Evolutionary conservation across 2,113 vertebrate genomes (phyloP).

Genomic region (Gallinago paraguaiae): DNA sequence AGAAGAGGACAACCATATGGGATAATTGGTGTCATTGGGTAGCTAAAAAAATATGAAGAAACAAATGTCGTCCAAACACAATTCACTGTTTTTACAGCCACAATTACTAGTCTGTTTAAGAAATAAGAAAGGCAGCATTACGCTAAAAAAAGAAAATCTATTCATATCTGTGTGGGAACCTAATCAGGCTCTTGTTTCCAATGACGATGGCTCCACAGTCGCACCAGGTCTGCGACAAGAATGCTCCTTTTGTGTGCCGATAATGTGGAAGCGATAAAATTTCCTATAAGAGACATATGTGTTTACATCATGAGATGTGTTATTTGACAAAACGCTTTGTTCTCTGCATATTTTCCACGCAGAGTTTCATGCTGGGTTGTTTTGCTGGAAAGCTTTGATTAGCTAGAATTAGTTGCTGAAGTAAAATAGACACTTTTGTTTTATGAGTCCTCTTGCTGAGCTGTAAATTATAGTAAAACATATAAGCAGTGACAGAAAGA

Average conservation of each 20-base stretch:
- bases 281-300: conserved; percentile 88
- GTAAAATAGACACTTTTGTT: conserved; percentile 82
- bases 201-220: conserved; percentile 86
- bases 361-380: conserved; percentile 80
- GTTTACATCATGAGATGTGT: conserved; percentile 92
- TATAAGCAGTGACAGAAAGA: conserved; percentile 77
- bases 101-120: conserved; percentile 91
- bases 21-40: conserved; percentile 73
- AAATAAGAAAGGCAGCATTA: conserved; percentile 80
- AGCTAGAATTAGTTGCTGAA: conserved; percentile 79
- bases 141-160: conserved; percentile 81
- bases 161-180: conserved; percentile 94
- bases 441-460: conserved; percentile 78
- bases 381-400: conserved; percentile 81
- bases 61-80: conserved; percentile 76
- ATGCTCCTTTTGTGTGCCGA: conserved; percentile 88
- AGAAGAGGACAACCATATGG: conserved; percentile 79
- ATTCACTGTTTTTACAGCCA: conserved; percentile 79
- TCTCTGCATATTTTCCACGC: conserved; percentile 79
- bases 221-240: conserved; percentile 86
- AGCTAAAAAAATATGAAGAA: conserved; percentile 74
- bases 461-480: conserved; percentile 80
- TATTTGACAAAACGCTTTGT: conserved; percentile 89
- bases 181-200: conserved; percentile 97
- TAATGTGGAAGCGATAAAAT: conserved; percentile 92